phyloP scores from a whole-genome alignment of 2,113 vertebrate species.

The Poeciliopsis retropinna region DNA sequence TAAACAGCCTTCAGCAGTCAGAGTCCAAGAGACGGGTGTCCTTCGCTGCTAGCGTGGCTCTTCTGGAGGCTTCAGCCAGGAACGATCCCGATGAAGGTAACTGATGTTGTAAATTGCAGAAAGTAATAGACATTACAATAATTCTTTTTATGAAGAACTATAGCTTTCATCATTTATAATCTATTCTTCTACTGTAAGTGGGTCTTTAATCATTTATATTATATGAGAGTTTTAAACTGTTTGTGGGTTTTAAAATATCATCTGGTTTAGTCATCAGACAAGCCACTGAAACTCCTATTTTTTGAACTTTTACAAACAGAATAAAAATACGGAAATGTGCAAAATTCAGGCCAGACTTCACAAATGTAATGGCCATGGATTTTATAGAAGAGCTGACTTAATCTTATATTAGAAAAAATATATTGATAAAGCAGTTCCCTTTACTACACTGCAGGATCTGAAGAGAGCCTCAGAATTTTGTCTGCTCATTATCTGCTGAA shows the following conservation, averaged over 20 bases:
- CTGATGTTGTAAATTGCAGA: background rate
- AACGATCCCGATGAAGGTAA: conserved; percentile 95
- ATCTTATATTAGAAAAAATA: too few relatives aligned
- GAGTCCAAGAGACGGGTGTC: conserved; percentile 85
- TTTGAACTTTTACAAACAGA: background rate
- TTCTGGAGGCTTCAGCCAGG: conserved; percentile 93
- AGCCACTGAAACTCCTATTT: too few relatives aligned
- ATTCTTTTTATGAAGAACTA: background rate
- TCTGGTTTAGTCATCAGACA: too few relatives aligned
- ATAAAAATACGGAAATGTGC: background rate
- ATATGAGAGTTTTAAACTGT: background rate
- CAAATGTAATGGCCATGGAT: background rate
- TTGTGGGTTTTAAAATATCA: too few relatives aligned
- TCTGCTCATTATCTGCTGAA: background rate
- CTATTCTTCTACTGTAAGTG: background rate
- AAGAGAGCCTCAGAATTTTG: too few relatives aligned
- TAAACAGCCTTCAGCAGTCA: conserved; percentile 35
- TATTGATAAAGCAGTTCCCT: too few relatives aligned
- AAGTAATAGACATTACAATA: background rate
- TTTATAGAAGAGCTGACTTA: too few relatives aligned
- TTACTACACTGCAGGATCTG: too few relatives aligned
- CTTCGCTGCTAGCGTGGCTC: conserved; percentile 91
- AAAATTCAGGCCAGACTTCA: background rate
- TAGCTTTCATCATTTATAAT: background rate
- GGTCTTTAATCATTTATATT: background rate